Base-by-base conservation (phyloP, 2,888 invertebrate species). In the Emmelina monodactyla region DNA sequence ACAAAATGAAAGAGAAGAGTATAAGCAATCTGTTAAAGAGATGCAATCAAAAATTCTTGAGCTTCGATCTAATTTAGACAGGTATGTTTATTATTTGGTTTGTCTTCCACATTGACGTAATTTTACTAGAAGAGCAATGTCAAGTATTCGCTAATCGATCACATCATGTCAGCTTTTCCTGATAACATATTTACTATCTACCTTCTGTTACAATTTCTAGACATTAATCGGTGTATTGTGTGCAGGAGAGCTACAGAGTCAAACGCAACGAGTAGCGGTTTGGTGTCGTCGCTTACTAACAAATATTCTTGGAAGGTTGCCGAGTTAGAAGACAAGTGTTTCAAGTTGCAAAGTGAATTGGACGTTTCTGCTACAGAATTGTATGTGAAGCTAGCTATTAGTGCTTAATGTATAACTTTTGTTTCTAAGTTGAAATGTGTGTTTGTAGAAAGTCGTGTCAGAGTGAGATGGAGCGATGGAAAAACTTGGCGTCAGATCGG, bases 401-500 rank as follows among this genome's bases (percentile, higher is more conserved):
- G n/a, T n/a, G n/a, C n/a, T n/a, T n/a, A n/a, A n/a, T n/a, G n/a
- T n/a, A n/a, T n/a, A n/a, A n/a, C n/a, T n/a, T n/a, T n/a, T n/a
- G n/a, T n/a, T n/a, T n/a, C n/a, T n/a, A 29, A 15, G 11, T 14
- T 32, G 11, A 3, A 9, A 5, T 19, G 9, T 19, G 19, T 33
- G 33, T 40, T 58, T 59, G 12, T 42, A 79, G 78, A 45, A 49
- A 43, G 32, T 60, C 55, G 2, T 64, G 60, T 45, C 62, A 65
- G 51, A 62, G 63, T 50, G 80, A 81, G 55, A 49, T 70, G 25
- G 64, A 68, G 30, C 76, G 88, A 25, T 89, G 89, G 89, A 85
- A 85, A 53, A 71, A 73, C 31, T 70, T 88, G 44, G 88, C 89
- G 3, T 78, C 84, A 35, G 87, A 88, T 55, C 78, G 88, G 50